A percentile compares a stretch with the other conserved stretches of the same genome.
phyloP scores from a whole-genome alignment of 2,888 invertebrate genomes.

The Selenia dentaria region DNA sequence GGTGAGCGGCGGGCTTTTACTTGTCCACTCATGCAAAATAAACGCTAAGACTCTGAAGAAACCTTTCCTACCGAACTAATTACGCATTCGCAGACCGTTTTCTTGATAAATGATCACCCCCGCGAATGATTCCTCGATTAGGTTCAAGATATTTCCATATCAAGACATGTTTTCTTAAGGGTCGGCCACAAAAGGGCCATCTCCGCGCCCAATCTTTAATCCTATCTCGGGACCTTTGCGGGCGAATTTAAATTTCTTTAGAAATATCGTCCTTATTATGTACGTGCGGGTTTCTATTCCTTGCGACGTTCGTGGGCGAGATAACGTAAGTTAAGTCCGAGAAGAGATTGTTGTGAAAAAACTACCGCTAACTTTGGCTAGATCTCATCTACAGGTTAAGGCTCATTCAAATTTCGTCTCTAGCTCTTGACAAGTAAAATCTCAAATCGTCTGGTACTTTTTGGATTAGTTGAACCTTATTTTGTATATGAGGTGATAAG shows the following conservation, averaged over 20 bases:
- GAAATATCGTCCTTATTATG: slow-evolving; percentile 84
- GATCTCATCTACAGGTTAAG: slow-evolving; percentile 63
- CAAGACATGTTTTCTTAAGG: slow-evolving; percentile 85
- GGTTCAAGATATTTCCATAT: slow-evolving; percentile 83
- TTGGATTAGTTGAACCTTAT: slow-evolving; percentile 81
- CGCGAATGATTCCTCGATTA: slow-evolving; percentile 81
- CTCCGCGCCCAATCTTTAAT: slow-evolving; percentile 83
- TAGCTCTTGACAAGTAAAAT: slow-evolving; percentile 52
- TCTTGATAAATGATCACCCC: slow-evolving; percentile 75
- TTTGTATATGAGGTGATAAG: slow-evolving; percentile 85
- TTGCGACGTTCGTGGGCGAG: slow-evolving; percentile 79
- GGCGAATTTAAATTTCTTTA: slow-evolving; percentile 85
- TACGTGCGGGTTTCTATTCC: slow-evolving; percentile 84
- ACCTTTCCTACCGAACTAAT: slow-evolving; percentile 62
- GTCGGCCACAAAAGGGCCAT: slow-evolving; percentile 84
- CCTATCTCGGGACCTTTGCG: slow-evolving; percentile 85
- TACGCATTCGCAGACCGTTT: slow-evolving; percentile 72
- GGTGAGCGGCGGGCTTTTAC: slow-evolving; percentile 55
- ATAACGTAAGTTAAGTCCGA: slow-evolving; percentile 85
- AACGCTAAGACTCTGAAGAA: slow-evolving; percentile 57
- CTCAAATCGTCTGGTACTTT: slow-evolving; percentile 45
- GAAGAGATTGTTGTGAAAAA: slow-evolving; percentile 84
- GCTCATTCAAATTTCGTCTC: slow-evolving; percentile 61
- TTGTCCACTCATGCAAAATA: slow-evolving; percentile 69
- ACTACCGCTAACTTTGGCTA: slow-evolving; percentile 80